Evolutionary conservation across 53 echinoderm and acorn worm species (phyloP).

Genomic region (Zoroaster sp.): DNA sequence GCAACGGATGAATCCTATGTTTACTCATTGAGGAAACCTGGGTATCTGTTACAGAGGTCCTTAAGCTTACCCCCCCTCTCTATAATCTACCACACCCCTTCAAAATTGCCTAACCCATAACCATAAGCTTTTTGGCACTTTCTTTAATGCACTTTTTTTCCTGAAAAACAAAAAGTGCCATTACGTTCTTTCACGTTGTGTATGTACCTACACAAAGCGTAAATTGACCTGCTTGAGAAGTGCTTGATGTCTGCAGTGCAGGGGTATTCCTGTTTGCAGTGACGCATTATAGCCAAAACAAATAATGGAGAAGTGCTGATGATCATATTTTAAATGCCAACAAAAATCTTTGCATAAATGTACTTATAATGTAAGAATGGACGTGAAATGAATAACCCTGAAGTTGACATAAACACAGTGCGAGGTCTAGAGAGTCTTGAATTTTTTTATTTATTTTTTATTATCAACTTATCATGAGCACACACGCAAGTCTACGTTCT

Average conservation of each 20-base stretch:
- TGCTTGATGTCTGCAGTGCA: neutral
- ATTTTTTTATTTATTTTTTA: neutral
- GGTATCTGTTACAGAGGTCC: too few species aligned
- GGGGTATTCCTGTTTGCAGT: neutral
- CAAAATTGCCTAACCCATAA: too few species aligned
- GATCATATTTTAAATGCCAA: neutral
- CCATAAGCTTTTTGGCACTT: too few species aligned
- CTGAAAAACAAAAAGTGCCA: neutral
- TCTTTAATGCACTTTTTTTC: neutral
- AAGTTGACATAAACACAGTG: too few species aligned
- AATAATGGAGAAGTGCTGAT: neutral
- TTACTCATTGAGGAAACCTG: neutral
- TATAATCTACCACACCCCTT: neutral
- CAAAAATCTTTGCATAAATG: neutral
- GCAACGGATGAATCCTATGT: neutral
- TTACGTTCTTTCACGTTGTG: neutral
- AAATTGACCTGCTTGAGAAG: neutral
- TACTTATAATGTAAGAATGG: neutral
- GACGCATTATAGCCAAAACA: neutral
- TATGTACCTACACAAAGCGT: neutral
- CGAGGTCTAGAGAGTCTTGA: neutral
- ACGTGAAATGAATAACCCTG: too few species aligned
- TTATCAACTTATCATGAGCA: neutral
- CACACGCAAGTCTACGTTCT: conserved; percentile 39
- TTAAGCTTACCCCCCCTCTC: neutral